A percentile compares a stretch with the other conserved stretches of the same genome.
Evolutionary conservation across 2,113 vertebrate species (phyloP).

Genomic region (Eubucco bourcierii): DNA sequence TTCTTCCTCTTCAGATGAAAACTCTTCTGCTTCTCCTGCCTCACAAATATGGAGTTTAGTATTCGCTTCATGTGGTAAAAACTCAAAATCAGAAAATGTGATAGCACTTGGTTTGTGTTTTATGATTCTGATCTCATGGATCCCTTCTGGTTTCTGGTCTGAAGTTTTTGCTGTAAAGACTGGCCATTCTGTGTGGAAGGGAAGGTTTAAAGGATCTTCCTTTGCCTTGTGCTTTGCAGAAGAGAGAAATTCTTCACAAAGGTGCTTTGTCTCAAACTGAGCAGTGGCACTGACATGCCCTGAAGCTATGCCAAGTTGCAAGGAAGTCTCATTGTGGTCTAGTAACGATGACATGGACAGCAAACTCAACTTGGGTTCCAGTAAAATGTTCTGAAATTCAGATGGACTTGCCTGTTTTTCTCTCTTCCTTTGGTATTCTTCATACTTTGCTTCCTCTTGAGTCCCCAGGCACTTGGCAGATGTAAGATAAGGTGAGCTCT

Average conservation of each 20-base stretch:
- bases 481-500: not conserved
- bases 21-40: constrained; percentile 61
- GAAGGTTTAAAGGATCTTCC: not conserved
- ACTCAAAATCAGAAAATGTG: constrained; percentile 74
- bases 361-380: not conserved
- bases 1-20: constrained; percentile 68
- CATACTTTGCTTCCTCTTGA: constrained; percentile 1
- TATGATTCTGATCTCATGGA: constrained; percentile 68
- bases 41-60: constrained; percentile 30
- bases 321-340: not conserved
- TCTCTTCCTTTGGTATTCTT: not conserved
- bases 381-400: not conserved
- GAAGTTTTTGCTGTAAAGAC: not conserved
- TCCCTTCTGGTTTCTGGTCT: not conserved
- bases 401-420: not conserved
- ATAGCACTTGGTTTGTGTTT: constrained; percentile 79
- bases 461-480: not conserved
- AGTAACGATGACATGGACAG: not conserved
- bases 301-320: not conserved
- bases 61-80: not conserved
- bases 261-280: not conserved
- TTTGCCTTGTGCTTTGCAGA: not conserved
- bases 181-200: not conserved
- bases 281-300: not conserved
- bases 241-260: not conserved